Evolutionary conservation across 2,113 vertebrate genomes (phyloP), one percentile per base, ranked within the genome.

Genomic region (Prunella himalayana): DNA sequence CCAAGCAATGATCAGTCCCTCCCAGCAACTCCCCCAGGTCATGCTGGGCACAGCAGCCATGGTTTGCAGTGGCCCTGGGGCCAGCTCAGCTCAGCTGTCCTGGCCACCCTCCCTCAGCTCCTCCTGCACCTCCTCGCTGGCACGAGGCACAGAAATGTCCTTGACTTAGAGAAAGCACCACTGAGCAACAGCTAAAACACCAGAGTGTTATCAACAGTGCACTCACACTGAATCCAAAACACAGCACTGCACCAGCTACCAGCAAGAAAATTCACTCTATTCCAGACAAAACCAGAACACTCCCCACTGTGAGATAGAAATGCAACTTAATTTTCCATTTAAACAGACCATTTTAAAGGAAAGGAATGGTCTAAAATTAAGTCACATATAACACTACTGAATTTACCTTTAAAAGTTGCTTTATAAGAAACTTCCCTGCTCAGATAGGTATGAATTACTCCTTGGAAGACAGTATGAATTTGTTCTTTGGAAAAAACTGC

Each of bases 1-100:
- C 33, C 54, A 37, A 28, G 37, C 63, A 60, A 27, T 1, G 0
- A 13, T 13, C 2, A 1, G 83, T 22, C 39, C 44, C 27, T 44
- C 17, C 19, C 1, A 0, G n/a, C 30, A 47, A 1, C 70, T 54
- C 30, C 70, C 61, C 21, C 63, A 61, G 61, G 1, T 5, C 7
- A 1, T 1, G 8, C 39, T 54, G 70, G 4, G 47, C 61, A 47
- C 69, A 39, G 13, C 9, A 33, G 39, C 53, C 47, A 1, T 4
- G 70, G 16, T 10, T 4, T 61, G 70, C 39, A 76, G 2, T 6
- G 44, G 12, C 30, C 21, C 63, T 35, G 25, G 10, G 78, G 24
- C 45, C 69, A 82, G 53, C 49, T 27, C 86, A 89, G 86, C 61
- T 39, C 78, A 35, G 61, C 69, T 76, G 3, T 41, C 47, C 79